These are phyloP conservation scores for Cyphomyrus plagiostoma DNA, from an alignment of 2,113 vertebrate species.

Conservation along the genomic window DNA sequence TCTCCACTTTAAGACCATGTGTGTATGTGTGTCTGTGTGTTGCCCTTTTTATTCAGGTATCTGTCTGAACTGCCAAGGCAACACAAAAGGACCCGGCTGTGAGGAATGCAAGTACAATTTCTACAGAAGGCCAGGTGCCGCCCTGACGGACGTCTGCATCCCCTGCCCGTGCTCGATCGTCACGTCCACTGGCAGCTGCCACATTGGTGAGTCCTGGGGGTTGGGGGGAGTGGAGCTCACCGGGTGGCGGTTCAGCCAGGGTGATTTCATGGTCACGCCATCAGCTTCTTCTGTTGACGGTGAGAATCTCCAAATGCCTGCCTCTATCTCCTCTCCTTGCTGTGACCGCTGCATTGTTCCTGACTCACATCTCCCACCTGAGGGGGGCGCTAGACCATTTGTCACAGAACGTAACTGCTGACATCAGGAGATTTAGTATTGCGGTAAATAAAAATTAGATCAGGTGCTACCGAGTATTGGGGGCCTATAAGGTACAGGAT, in stretches of 20 bases:
- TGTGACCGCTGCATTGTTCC: neutral
- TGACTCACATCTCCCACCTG: neutral
- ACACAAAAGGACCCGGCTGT: conserved; percentile 76
- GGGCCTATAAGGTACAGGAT: too few relatives aligned
- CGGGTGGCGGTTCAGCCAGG: neutral
- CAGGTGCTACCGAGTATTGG: neutral
- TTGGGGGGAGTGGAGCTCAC: neutral
- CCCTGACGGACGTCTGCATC: conserved; percentile 52
- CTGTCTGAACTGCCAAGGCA: conserved; percentile 78
- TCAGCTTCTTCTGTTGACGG: neutral
- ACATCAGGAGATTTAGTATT: neutral
- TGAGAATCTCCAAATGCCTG: neutral
- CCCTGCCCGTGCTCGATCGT: conserved; percentile 79
- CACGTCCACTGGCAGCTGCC: conserved; percentile 78
- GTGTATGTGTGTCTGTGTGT: neutral
- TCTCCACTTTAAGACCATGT: neutral
- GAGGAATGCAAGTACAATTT: conserved; percentile 77
- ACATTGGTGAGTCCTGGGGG: conserved; percentile 60
- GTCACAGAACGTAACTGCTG: neutral
- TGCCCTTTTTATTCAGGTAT: conserved; percentile 54
- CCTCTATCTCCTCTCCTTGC: neutral
- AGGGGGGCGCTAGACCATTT: neutral
- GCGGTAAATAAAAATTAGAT: neutral
- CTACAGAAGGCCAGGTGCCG: conserved; percentile 51
- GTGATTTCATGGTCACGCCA: neutral